phyloP scores from a whole-genome alignment of 1,140 invertebrate species.

The Phymorhynchus buccinoides region DNA sequence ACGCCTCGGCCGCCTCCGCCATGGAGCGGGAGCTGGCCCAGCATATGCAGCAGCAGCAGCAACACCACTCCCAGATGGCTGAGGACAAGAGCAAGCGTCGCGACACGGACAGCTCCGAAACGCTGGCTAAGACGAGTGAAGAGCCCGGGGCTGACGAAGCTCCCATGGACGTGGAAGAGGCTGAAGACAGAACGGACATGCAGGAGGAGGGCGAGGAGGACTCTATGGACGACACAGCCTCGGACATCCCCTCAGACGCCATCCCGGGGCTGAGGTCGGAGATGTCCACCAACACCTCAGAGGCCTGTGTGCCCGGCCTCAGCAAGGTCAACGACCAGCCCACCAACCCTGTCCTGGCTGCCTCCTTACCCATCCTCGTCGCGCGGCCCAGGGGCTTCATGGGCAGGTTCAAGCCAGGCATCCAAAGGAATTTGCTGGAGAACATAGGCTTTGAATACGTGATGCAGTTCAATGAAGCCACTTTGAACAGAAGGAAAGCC shows the following conservation, averaged over 20 bases:
- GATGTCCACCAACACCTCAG: constrained; percentile 27
- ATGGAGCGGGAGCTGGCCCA: constrained; percentile 10
- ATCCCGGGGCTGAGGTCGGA: constrained; percentile 8
- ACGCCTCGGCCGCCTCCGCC: constrained; percentile 20
- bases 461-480: constrained; percentile 96
- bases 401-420: constrained; percentile 77
- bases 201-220: background rate
- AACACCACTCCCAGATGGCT: background rate
- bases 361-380: constrained; percentile 42
- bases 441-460: constrained; percentile 96
- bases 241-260: background rate
- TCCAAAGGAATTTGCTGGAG: constrained; percentile 92
- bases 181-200: background rate
- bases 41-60: background rate
- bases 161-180: background rate
- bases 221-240: background rate
- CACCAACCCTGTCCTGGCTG: constrained; percentile 29
- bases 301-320: background rate
- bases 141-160: background rate
- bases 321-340: background rate
- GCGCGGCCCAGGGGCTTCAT: constrained; percentile 78
- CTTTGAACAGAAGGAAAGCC: constrained; percentile 78
- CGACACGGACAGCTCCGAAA: background rate
- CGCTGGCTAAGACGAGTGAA: background rate
- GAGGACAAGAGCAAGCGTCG: background rate